Evolutionary conservation across 2,797 vertebrate species (phyloP).

Genomic region (Xenentodon cancila): DNA sequence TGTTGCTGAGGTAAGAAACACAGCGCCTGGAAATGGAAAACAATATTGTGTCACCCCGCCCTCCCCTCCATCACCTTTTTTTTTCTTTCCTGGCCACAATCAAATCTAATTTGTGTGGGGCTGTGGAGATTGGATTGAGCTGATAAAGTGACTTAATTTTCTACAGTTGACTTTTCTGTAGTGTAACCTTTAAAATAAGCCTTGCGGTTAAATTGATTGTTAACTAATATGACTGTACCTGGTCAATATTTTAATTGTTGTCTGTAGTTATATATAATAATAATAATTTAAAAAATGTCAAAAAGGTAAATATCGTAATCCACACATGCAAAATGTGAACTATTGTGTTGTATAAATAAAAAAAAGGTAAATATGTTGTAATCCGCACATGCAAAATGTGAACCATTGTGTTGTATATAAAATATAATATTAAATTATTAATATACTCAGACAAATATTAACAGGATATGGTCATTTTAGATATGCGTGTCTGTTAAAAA

Average conservation of each 20-base stretch:
- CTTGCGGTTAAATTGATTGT: slow-evolving; percentile 39
- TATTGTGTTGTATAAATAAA: too few relatives aligned
- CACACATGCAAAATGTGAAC: too few relatives aligned
- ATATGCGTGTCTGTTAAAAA: too few relatives aligned
- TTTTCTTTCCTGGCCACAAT: slow-evolving; percentile 30
- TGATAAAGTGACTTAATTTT: slow-evolving; percentile 82
- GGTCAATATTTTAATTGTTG: not conserved
- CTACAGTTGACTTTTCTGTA: slow-evolving; percentile 69
- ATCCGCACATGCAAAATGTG: too few relatives aligned
- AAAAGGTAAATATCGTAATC: too few relatives aligned
- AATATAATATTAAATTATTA: too few relatives aligned
- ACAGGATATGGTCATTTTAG: too few relatives aligned
- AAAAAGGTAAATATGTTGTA: too few relatives aligned
- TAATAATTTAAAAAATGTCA: too few relatives aligned
- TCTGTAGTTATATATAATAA: too few relatives aligned
- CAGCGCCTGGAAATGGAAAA: slow-evolving; percentile 31
- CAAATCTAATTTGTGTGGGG: slow-evolving; percentile 71
- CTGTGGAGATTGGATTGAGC: slow-evolving; percentile 73
- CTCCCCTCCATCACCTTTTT: slow-evolving; percentile 1
- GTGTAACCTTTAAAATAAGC: slow-evolving; percentile 63
- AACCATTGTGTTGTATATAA: too few relatives aligned
- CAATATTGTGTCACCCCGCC: slow-evolving; percentile 40
- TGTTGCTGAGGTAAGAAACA: slow-evolving; percentile 57
- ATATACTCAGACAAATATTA: too few relatives aligned
- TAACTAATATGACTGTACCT: slow-evolving; percentile 20